These are phyloP conservation scores for Scyliorhinus canicula DNA, from an alignment of 2,797 vertebrate species.

Conservation along the genomic window DNA sequence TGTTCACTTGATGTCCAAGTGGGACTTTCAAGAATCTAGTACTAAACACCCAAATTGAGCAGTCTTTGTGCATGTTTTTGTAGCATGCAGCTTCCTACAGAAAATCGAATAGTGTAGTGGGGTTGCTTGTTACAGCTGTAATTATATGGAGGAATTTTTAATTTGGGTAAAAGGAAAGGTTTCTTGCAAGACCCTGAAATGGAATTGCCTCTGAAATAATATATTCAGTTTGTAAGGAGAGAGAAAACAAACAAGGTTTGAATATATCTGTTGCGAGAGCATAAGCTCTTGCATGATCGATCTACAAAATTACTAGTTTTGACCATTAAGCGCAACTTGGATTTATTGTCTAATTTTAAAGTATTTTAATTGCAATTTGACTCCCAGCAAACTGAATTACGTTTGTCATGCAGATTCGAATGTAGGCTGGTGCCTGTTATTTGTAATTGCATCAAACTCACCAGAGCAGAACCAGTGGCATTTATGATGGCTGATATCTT, in stretches of 20 bases:
- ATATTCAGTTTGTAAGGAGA: constrained; percentile 36
- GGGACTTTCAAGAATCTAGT: constrained; percentile 5
- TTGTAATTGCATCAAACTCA: constrained; percentile 33
- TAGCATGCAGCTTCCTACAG: not conserved
- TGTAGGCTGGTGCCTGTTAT: constrained; percentile 27
- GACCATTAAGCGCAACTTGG: not conserved
- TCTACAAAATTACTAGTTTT: constrained; percentile 9
- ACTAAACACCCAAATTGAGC: not conserved
- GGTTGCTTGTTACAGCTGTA: constrained; percentile 22
- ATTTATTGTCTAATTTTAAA: not conserved
- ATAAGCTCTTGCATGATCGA: not conserved
- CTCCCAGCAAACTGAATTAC: constrained; percentile 35
- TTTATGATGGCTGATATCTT: constrained; percentile 37
- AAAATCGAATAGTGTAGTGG: not conserved
- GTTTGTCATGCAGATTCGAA: constrained; percentile 14
- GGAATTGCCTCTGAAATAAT: constrained; percentile 35
- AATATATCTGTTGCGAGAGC: not conserved
- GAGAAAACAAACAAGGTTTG: not conserved
- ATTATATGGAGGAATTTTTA: not conserved
- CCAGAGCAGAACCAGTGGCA: not conserved
- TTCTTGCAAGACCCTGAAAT: constrained; percentile 35
- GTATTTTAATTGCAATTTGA: not conserved
- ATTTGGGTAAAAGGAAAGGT: constrained; percentile 19
- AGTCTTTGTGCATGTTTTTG: constrained; percentile 24
- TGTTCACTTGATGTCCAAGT: constrained; percentile 11